These are phyloP conservation scores for Diarsia dahlii DNA, from an alignment of 2,888 invertebrate genomes.

Conservation along the genomic window DNA sequence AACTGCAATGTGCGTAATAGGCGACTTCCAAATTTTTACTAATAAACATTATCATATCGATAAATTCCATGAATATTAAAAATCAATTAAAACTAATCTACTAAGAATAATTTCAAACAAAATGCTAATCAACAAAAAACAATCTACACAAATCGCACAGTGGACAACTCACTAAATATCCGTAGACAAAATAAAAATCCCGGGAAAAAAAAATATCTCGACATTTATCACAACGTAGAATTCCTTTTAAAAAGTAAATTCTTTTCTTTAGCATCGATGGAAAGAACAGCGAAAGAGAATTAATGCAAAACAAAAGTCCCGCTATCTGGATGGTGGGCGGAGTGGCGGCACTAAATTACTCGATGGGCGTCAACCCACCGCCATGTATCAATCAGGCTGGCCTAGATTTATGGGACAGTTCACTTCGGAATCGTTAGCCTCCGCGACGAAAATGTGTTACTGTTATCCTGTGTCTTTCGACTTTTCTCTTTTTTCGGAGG, in stretches of 20 bases:
- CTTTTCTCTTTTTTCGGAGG: conserved; percentile 71
- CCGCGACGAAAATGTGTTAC: conserved; percentile 89
- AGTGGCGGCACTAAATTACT: conserved; percentile 92
- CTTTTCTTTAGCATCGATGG: conserved; percentile 72
- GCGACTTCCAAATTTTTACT: background rate
- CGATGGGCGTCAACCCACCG: conserved; percentile 91
- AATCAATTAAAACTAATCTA: conserved; percentile 30
- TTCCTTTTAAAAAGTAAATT: conserved; percentile 70
- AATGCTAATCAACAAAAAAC: conserved; percentile 53
- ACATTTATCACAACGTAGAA: conserved; percentile 69
- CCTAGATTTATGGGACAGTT: conserved; percentile 89
- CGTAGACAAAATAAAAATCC: conserved; percentile 51
- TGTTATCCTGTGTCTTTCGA: conserved; percentile 84
- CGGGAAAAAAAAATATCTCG: conserved; percentile 63
- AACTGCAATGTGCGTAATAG: background rate
- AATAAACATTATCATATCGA: conserved; percentile 18
- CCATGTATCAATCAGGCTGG: conserved; percentile 90
- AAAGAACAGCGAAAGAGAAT: conserved; percentile 83
- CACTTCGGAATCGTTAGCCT: conserved; percentile 90
- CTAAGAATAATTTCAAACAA: conserved; percentile 7
- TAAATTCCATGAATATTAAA: conserved; percentile 34
- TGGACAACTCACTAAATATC: conserved; percentile 55
- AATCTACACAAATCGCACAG: conserved; percentile 62
- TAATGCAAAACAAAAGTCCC: conserved; percentile 91
- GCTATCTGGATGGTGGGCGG: conserved; percentile 91